Conservation (phyloP, 2,113 vertebrate species). For the Proterorhinus semilunaris region DNA sequence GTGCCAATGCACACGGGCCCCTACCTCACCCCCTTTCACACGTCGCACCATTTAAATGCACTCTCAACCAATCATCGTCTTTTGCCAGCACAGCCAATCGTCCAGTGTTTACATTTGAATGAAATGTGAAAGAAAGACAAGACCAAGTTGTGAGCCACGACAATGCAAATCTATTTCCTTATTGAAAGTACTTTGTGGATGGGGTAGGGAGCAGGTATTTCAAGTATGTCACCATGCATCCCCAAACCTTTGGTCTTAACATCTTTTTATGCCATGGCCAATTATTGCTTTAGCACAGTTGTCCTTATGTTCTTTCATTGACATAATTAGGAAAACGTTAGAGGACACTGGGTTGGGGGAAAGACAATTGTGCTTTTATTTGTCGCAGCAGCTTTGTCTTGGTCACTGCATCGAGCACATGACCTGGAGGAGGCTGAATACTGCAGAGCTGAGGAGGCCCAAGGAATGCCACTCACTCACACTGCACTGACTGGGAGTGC, state of each 20-base stretch:
- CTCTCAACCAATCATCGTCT: conserved; percentile 4
- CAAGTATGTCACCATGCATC: not conserved
- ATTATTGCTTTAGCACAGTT: not conserved
- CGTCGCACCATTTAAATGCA: conserved; percentile 1
- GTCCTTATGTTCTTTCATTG: not conserved
- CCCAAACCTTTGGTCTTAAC: not conserved
- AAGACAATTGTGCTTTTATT: conserved; percentile 28
- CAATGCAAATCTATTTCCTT: not conserved
- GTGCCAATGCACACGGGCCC: conserved; percentile 47
- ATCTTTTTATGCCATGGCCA: no score
- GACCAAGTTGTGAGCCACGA: not conserved
- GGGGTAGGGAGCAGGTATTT: not conserved
- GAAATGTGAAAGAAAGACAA: not conserved
- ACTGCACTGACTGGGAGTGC: not conserved
- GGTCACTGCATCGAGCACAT: conserved; percentile 46
- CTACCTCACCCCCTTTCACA: not conserved
- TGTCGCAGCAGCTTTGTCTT: conserved; percentile 6
- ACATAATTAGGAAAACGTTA: conserved; percentile 22
- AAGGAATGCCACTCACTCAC: conserved; percentile 62
- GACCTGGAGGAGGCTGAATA: conserved; percentile 65
- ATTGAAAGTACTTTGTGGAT: no score
- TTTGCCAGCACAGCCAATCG: not conserved
- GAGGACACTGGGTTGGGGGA: not conserved
- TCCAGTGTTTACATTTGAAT: not conserved
- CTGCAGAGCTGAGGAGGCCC: conserved; percentile 54